Conservation (phyloP, 2,797 vertebrate species). For the Myotis vivesi region DNA sequence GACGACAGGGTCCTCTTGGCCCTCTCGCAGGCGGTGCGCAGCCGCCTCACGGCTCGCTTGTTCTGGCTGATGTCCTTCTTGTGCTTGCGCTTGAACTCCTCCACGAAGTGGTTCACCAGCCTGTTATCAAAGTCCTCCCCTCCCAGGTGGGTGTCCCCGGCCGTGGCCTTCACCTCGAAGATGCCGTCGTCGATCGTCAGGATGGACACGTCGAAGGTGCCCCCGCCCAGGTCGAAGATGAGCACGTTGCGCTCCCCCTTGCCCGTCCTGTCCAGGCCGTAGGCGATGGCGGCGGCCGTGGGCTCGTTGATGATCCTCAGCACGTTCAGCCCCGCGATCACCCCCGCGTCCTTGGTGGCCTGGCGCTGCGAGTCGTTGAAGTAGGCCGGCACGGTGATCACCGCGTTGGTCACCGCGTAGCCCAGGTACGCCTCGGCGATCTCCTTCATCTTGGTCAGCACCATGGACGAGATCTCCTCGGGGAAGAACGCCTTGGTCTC, state of each 20-base stretch:
- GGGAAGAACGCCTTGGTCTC: constrained; percentile 90
- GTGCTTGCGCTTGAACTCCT: constrained; percentile 91
- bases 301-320: constrained; percentile 94
- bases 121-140: constrained; percentile 92
- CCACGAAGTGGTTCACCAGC: constrained; percentile 91
- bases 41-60: constrained; percentile 90
- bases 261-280: constrained; percentile 92
- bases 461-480: constrained; percentile 94
- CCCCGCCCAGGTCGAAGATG: constrained; percentile 91
- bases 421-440: constrained; percentile 93
- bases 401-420: constrained; percentile 90
- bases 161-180: constrained; percentile 92
- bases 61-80: constrained; percentile 92
- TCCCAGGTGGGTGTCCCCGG: constrained; percentile 91
- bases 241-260: constrained; percentile 89
- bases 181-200: constrained; percentile 92
- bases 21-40: constrained; percentile 92
- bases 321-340: constrained; percentile 92
- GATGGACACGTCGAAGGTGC: constrained; percentile 92
- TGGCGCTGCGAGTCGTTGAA: constrained; percentile 95
- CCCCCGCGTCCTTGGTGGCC: constrained; percentile 93
- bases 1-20: constrained; percentile 93
- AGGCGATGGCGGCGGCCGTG: constrained; percentile 93
- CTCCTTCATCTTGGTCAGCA: constrained; percentile 95
- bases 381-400: constrained; percentile 93